Evolutionary conservation across 2,113 vertebrate species (phyloP).

Genomic region (Phalacrocorax aristotelis): DNA sequence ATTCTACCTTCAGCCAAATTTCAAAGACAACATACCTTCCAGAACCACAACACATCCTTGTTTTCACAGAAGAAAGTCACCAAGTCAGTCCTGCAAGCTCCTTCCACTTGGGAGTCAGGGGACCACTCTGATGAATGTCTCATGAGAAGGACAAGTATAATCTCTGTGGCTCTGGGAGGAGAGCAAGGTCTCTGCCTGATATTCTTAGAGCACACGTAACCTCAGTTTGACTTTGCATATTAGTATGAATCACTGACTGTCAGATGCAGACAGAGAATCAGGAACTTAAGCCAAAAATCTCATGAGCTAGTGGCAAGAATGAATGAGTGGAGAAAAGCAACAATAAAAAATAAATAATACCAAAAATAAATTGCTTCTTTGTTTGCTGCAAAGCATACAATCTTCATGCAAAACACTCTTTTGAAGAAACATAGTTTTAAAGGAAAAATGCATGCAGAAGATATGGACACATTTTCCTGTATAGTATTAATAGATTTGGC

Average conservation of each 20-base stretch:
- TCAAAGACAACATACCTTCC: not conserved
- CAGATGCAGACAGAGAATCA: not conserved
- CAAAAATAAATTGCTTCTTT: not conserved
- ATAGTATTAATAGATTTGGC: not conserved
- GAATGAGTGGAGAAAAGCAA: not conserved
- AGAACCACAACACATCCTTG: not conserved
- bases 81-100: not conserved
- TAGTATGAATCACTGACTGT: not conserved
- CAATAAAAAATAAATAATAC: not conserved
- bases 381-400: not conserved
- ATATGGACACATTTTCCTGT: not conserved
- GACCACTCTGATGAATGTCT: not conserved
- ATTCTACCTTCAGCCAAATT: not conserved
- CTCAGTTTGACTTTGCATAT: not conserved
- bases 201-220: not conserved
- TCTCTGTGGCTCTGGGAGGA: not conserved
- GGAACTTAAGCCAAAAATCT: conserved; percentile 37
- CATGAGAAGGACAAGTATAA: not conserved
- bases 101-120: not conserved
- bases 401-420: not conserved
- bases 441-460: not conserved
- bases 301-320: not conserved
- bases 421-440: not conserved
- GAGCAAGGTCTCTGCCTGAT: not conserved
- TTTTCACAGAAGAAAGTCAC: not conserved